phyloP scores from a whole-genome alignment of 1,140 invertebrate genomes.

The Bombus sibiricus region DNA sequence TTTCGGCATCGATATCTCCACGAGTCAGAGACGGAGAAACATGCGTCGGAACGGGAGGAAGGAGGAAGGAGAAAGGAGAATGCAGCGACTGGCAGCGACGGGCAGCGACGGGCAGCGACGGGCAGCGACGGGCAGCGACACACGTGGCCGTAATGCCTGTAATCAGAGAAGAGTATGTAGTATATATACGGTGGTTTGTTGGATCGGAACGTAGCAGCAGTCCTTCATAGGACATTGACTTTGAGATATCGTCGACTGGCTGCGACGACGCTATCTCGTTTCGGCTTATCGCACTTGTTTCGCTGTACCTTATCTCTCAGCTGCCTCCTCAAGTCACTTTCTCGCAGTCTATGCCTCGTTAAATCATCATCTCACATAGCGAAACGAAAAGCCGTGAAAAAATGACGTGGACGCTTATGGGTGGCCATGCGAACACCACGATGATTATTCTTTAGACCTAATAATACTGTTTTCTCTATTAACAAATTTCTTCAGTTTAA shows the following conservation, averaged over 20 bases:
- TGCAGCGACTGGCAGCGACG: not conserved
- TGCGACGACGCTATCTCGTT: constrained; percentile 78
- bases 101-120: not conserved
- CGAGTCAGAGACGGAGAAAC: not conserved
- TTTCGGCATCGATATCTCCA: constrained; percentile 26
- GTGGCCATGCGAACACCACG: too few relatives aligned
- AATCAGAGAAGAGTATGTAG: constrained; percentile 53
- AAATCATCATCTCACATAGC: constrained; percentile 50
- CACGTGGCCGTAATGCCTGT: constrained; percentile 34
- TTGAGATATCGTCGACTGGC: constrained; percentile 79
- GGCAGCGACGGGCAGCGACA: not conserved
- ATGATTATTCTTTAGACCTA: too few relatives aligned
- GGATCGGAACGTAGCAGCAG: constrained; percentile 67
- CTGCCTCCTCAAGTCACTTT: constrained; percentile 63
- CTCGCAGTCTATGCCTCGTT: constrained; percentile 55
- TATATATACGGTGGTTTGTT: constrained; percentile 36
- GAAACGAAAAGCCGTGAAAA: not conserved
- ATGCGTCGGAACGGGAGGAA: not conserved
- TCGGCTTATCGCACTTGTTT: constrained; percentile 78
- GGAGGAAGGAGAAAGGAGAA: constrained; percentile 13
- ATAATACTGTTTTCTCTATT: too few relatives aligned
- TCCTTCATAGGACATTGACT: constrained; percentile 83
- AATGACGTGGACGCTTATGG: not conserved
- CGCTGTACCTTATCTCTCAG: constrained; percentile 76
- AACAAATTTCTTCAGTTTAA: too few relatives aligned